Evolutionary conservation across 2,113 vertebrate genomes (phyloP), one percentile per base, ranked within the genome.

Genomic region (Pan troglodytes): DNA sequence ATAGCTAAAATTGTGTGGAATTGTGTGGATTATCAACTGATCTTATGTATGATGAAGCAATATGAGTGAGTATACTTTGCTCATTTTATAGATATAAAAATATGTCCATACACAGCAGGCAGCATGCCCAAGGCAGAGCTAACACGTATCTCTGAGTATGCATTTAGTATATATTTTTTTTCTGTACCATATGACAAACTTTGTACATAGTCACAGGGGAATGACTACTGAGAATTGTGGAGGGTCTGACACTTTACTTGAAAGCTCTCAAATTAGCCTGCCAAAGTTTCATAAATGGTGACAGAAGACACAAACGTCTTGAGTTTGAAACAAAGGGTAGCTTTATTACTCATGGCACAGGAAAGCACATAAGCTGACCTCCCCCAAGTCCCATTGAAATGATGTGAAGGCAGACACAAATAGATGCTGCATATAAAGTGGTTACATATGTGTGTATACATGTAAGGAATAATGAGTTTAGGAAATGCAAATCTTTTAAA

Each of bases 391-490:
- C 48, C 70, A 52, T 1, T 64, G 80, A 52, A 40, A 59, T 50
- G 7, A 57, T 2, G 27, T 27, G 27, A 45, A 94, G 10, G 3
- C 0, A 32, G 25, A 13, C 25, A 13, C 30, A 22, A 2, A 12
- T 27, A 45, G 12, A n/a, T 23, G 27, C 14, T 73, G 16, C 5
- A 2, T 25, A 50, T 9, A 22, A 8, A 25, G 0, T n/a, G 50
- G 4, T 1, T 12, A 57, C 8, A 4, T 3, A 57, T 20, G 2
- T 17, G 18, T 52, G 25, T 10, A 45, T 52, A 14, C 8, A 6
- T 38, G 20, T 72, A 48, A 38, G 18, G 13, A 70, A n/a, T 48
- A 8, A 17, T 76, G 43, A 76, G 25, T 8, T 25, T 38, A 48
- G 25, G 22, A 52, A 93, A 50, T 12, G 2, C 0, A 17, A 52